A percentile compares a stretch with the other conserved stretches of the same genome.
These are phyloP conservation scores for Danio tinwini DNA, from an alignment of 2,797 vertebrate genomes.

Conservation along the genomic window DNA sequence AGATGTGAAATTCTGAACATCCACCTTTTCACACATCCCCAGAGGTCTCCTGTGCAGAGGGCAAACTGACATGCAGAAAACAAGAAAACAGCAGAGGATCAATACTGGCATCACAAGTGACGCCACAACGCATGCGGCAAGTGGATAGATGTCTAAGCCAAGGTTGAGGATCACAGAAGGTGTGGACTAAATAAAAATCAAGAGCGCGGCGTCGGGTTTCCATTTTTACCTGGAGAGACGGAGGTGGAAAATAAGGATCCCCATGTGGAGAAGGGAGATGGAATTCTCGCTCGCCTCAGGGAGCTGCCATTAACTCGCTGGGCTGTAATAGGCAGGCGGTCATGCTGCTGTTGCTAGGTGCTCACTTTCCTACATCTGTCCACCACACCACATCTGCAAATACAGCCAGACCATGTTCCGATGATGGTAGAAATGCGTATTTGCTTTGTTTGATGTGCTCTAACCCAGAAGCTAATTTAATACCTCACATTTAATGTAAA, in stretches of 20 bases:
- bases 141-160: conserved; percentile 1
- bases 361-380: conserved; percentile 23
- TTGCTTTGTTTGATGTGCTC: not conserved
- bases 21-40: conserved; percentile 19
- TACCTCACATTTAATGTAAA: not conserved
- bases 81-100: conserved; percentile 33
- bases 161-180: conserved; percentile 4
- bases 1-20: conserved; percentile 36
- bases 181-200: conserved; percentile 30
- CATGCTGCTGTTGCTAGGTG: conserved; percentile 45
- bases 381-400: conserved; percentile 11
- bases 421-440: not conserved
- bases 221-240: conserved; percentile 39
- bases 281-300: conserved; percentile 46
- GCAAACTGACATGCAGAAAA: conserved; percentile 36
- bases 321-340: conserved; percentile 39
- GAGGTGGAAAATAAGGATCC: conserved; percentile 28
- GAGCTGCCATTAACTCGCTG: conserved; percentile 46
- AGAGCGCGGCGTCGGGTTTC: conserved; percentile 37
- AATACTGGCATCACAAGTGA: conserved; percentile 27
- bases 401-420: not conserved
- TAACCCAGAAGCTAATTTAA: not conserved
- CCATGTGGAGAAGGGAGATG: conserved; percentile 40
- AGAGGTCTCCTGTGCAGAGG: conserved; percentile 42
- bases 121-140: not conserved